These are phyloP conservation scores for Andricus curvator DNA, from an alignment of 2,888 invertebrate species.

Conservation along the genomic window DNA sequence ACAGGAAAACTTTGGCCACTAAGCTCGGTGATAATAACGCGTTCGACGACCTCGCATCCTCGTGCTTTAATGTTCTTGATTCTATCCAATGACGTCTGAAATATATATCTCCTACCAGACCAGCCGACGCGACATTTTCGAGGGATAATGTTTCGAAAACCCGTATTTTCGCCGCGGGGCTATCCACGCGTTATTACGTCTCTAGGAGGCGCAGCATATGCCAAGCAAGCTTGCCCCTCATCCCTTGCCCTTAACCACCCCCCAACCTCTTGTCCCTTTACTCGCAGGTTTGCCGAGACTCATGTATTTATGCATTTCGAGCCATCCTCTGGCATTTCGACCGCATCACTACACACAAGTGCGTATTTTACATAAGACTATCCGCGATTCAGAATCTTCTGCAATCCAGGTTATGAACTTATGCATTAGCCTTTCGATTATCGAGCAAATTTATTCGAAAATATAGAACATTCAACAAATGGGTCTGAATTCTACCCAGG, in stretches of 20 bases:
- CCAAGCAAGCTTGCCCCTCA: constrained; percentile 66
- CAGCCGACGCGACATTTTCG: constrained; percentile 57
- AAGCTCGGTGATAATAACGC: constrained; percentile 30
- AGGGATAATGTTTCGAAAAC: constrained; percentile 64
- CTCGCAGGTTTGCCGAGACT: constrained; percentile 65
- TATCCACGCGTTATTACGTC: constrained; percentile 72
- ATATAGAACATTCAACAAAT: background rate
- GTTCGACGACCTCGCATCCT: constrained; percentile 31
- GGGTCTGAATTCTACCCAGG: background rate
- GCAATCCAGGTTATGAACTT: constrained; percentile 35
- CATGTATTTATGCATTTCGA: constrained; percentile 77
- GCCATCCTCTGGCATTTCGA: constrained; percentile 52
- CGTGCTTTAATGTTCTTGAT: constrained; percentile 44
- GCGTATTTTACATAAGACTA: constrained; percentile 25
- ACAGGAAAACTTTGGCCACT: constrained; percentile 26
- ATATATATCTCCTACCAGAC: constrained; percentile 45
- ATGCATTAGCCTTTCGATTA: constrained; percentile 35
- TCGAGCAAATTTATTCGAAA: constrained; percentile 24
- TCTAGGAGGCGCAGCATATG: constrained; percentile 68
- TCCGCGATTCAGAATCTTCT: constrained; percentile 16
- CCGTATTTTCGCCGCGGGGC: constrained; percentile 67
- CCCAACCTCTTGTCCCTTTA: constrained; percentile 49
- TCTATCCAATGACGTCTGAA: constrained; percentile 40
- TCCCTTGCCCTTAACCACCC: constrained; percentile 49
- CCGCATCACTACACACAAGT: constrained; percentile 45